phyloP scores from a whole-genome alignment of 2,797 vertebrate genomes.

The Poeciliopsis paucimaculata region DNA sequence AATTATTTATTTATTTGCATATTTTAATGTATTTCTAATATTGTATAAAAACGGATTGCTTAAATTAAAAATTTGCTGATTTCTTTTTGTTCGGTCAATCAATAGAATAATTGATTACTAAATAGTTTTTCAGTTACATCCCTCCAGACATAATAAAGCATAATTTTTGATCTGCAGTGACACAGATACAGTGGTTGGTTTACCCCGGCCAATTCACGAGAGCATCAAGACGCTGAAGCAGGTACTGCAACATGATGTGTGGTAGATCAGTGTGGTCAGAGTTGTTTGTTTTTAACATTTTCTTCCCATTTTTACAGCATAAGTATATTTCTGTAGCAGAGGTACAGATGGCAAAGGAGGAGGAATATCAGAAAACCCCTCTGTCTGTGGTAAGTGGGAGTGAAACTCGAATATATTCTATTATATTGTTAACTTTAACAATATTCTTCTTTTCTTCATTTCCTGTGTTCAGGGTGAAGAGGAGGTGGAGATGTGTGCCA shows the following conservation, averaged over 20 bases:
- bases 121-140: too few species aligned
- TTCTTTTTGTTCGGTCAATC: too few species aligned
- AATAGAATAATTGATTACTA: too few species aligned
- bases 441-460: slow-evolving; percentile 17
- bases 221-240: slow-evolving; percentile 96
- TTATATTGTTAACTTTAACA: background rate
- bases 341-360: slow-evolving; percentile 93
- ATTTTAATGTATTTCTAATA: too few species aligned
- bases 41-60: too few species aligned
- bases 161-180: slow-evolving; percentile 80
- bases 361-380: slow-evolving; percentile 94
- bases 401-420: background rate
- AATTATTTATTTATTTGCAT: too few species aligned
- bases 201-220: slow-evolving; percentile 96
- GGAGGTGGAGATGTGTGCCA: slow-evolving; percentile 90
- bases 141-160: slow-evolving; percentile 2
- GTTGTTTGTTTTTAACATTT: background rate
- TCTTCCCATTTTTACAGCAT: slow-evolving; percentile 80
- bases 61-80: too few species aligned
- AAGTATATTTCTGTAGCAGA: slow-evolving; percentile 96
- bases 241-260: slow-evolving; percentile 71
- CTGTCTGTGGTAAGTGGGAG: slow-evolving; percentile 88
- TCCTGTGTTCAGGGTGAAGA: slow-evolving; percentile 88
- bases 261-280: background rate
- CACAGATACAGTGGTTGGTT: slow-evolving; percentile 94